phyloP scores from a whole-genome alignment of 2,888 invertebrate species.

The Plagiodera versicolora region DNA sequence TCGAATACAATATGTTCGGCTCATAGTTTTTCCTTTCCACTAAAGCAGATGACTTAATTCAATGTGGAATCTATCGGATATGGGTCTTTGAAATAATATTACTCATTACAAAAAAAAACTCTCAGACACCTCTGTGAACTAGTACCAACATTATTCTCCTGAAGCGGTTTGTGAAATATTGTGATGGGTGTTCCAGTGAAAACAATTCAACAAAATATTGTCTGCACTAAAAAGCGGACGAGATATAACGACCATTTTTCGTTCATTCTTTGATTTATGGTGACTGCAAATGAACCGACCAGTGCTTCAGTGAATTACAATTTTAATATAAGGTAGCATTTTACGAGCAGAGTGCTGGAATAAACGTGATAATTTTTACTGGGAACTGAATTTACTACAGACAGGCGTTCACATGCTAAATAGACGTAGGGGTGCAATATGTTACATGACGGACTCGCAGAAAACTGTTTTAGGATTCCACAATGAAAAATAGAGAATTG shows the following conservation, averaged over 20 bases:
- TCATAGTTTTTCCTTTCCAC: no score
- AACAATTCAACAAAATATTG: no score
- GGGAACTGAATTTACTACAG: conserved; percentile 32
- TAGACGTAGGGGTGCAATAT: conserved; percentile 2
- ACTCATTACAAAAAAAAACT: no score
- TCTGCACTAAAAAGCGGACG: neutral
- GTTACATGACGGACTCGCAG: neutral
- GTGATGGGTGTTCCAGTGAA: no score
- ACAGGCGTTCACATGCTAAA: conserved; percentile 12
- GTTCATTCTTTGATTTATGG: conserved; percentile 9
- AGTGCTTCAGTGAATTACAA: conserved; percentile 21
- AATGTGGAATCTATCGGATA: no score
- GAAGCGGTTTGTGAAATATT: neutral
- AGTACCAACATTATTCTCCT: no score
- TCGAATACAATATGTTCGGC: no score
- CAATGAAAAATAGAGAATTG: no score
- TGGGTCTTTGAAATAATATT: no score
- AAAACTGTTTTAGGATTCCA: neutral
- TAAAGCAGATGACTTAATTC: no score
- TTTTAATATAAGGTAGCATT: conserved; percentile 26
- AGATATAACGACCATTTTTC: conserved; percentile 4
- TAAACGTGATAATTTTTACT: conserved; percentile 32
- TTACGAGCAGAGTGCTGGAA: conserved; percentile 19
- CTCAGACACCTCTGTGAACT: no score
- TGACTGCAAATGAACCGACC: conserved; percentile 11